A percentile compares a stretch with the other conserved stretches of the same genome.
These are phyloP conservation scores for Lordiphosa collinella DNA, from an alignment of 1,140 invertebrate species.

Conservation along the genomic window DNA sequence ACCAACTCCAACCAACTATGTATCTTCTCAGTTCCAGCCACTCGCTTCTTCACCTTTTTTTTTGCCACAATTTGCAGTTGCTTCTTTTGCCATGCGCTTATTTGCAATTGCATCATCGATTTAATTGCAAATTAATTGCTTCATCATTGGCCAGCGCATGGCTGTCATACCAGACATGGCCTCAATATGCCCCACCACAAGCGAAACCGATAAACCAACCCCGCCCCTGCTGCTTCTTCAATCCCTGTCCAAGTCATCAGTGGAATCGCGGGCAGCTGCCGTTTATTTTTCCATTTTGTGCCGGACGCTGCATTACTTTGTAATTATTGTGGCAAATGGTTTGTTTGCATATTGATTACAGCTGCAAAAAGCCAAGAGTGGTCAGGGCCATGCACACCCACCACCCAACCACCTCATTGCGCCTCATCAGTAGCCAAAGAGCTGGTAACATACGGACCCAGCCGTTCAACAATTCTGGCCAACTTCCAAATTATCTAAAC, in stretches of 20 bases:
- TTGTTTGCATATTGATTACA: slow-evolving; percentile 77
- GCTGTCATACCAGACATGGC: slow-evolving; percentile 36
- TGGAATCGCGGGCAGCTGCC: slow-evolving; percentile 54
- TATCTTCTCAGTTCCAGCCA: neutral
- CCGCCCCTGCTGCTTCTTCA: neutral
- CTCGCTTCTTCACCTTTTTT: slow-evolving; percentile 5
- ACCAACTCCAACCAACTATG: neutral
- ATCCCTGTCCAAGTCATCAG: slow-evolving; percentile 46
- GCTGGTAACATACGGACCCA: slow-evolving; percentile 11
- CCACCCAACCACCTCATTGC: neutral
- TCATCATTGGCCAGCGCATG: slow-evolving; percentile 68
- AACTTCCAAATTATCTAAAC: slow-evolving; percentile 14
- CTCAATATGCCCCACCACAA: slow-evolving; percentile 37
- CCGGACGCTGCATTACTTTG: slow-evolving; percentile 65
- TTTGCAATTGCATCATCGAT: slow-evolving; percentile 74
- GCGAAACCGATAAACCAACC: slow-evolving; percentile 6
- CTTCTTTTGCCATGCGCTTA: slow-evolving; percentile 55
- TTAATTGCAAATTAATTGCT: slow-evolving; percentile 79
- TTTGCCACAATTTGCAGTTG: slow-evolving; percentile 40
- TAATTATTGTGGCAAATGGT: slow-evolving; percentile 75
- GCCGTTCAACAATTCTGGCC: slow-evolving; percentile 11
- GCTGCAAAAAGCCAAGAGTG: slow-evolving; percentile 62
- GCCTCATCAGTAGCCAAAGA: slow-evolving; percentile 4
- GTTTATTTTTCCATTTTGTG: slow-evolving; percentile 70
- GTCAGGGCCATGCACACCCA: slow-evolving; percentile 4